Evolutionary conservation across 2,113 vertebrate species (phyloP).

Genomic region (Gymnogyps californianus): DNA sequence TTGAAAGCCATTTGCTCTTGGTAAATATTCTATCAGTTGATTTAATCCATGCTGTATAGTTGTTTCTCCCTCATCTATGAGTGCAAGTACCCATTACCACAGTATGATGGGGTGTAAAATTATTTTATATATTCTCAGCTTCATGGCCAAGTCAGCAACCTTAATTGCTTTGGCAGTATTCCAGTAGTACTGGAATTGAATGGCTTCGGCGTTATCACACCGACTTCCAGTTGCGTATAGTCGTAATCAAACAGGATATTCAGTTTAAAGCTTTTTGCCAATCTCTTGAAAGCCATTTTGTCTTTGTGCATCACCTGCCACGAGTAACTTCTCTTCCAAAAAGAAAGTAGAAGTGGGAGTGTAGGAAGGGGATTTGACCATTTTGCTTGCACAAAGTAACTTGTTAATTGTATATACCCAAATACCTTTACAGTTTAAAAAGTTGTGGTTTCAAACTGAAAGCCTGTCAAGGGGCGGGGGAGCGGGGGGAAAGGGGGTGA

Average conservation of each 20-base stretch:
- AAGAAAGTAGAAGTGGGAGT: background rate
- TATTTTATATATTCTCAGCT: conserved; percentile 30
- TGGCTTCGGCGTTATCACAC: conserved; percentile 55
- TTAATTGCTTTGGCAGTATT: conserved; percentile 70
- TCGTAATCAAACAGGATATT: conserved; percentile 42
- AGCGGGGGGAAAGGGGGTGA: background rate
- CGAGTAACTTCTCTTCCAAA: background rate
- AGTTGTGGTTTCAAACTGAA: background rate
- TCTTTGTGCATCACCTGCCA: conserved; percentile 34
- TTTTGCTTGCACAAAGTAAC: background rate
- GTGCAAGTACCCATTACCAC: background rate
- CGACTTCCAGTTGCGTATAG: conserved; percentile 52
- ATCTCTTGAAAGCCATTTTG: background rate
- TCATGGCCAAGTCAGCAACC: conserved; percentile 46
- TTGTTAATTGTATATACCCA: background rate
- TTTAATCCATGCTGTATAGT: background rate
- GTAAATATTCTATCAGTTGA: background rate
- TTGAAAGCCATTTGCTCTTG: background rate
- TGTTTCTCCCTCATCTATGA: background rate
- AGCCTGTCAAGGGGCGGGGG: background rate
- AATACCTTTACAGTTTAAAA: background rate
- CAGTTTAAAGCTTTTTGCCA: conserved; percentile 52
- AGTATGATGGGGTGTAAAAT: background rate
- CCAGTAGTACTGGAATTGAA: conserved; percentile 60
- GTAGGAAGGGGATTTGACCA: background rate